Evolutionary conservation across 2,113 vertebrate species (phyloP), one percentile per base, ranked within the genome.

Genomic region (Phocoena sinus): DNA sequence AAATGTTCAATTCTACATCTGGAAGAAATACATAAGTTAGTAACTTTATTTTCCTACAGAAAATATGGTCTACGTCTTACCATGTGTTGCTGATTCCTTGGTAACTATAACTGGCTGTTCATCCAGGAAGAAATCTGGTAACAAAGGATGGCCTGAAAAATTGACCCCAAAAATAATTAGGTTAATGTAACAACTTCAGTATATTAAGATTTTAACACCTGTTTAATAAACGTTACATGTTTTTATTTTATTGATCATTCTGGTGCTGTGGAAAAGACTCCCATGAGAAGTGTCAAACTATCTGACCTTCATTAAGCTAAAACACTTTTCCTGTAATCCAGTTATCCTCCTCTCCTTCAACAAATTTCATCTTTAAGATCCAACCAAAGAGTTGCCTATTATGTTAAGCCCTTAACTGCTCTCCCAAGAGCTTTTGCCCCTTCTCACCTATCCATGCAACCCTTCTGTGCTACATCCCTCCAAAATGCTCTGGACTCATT

Each of bases 111-210:
- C 98, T 70, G 79, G 96, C 67, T 99, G 97, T 21, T 98, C 98
- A 93, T 99, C 99, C 98, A 99, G 98, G 98, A 99, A 99, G 96
- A 99, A 99, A 98, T 99, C 99, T 63, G 99, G 99, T 71, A 99
- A 97, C 94, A 99, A 98, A 8, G 99, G 98, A 82, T 99, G 99
- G 90, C 99, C 99, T 99, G 98, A 89, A 98, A 97, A 71, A 73
- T 94, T 77, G 95, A 95, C 9, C 0, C 36, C 94, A 13, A 9
- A 9, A 53, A 80, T 86, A 98, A 89, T 95, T 8, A 94, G 38
- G 6, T 97, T 63, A 89, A 87, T 38, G 17, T 36, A 94, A 95
- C 12, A 74, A 71, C 47, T 77, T 68, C 0, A 83, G 71, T 74
- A 86, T 20, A 80, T 47, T 92, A 85, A 91, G 28, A 91, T 63